Evolutionary conservation across 2,797 vertebrate genomes (phyloP), one percentile per base, ranked within the genome.

Genomic region (Leptoclinus maculatus): DNA sequence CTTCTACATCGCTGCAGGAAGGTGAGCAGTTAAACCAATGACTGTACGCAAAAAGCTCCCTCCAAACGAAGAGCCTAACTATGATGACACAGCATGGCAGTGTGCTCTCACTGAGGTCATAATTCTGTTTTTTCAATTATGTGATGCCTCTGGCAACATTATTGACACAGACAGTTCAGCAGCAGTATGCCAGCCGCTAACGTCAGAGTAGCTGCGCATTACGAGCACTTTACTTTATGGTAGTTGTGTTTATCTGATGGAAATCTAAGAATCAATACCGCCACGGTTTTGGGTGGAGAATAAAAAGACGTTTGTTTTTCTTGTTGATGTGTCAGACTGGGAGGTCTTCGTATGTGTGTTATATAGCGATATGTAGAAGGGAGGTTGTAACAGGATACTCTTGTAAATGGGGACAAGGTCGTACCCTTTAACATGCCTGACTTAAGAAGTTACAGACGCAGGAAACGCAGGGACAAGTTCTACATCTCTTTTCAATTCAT

Each of bases 381-480:
- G 71, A 60, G 85, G 79, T n/a, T 83, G 93, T 88, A 95, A 96
- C 32, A 0, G 85, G 93, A 95, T 93, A 93, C 78, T 84, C 87
- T 91, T 92, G 88, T 94, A 92, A 92, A 91, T 74, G 83, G 78
- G 85, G 64, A 90, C 66, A n/a, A 92, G 93, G 92, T 95, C 93
- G 43, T 88, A 88, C 77, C 92, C 93, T 91, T 93, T 93, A 91
- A 91, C 93, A 94, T 94, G 92, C 89, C 92, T 82, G 78, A 74
- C 74, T 91, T 90, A 93, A 95, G 91, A 94, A 92, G 89, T 94
- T 94, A 90, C 94, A 95, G 89, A 89, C 79, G 51, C 66, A 65
- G 76, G 67, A 74, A 69, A 88, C 45, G 77, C 53, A 83, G 66
- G 78, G 83, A 71, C 66, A 63, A 25, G 58, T 57, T 75, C 67